Conservation (phyloP, 1,140 invertebrate species). For the Drosophila baimaii region DNA sequence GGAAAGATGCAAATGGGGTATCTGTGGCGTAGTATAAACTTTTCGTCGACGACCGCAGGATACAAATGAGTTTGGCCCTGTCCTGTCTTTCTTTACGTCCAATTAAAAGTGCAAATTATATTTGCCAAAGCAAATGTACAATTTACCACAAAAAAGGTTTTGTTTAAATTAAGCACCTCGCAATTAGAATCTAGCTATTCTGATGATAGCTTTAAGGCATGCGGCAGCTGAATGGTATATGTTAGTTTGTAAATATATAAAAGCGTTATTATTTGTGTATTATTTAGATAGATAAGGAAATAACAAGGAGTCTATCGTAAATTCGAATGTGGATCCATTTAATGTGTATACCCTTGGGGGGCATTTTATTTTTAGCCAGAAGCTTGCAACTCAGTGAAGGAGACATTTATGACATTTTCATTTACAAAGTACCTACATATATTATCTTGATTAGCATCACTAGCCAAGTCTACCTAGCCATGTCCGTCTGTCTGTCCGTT, state of each 20-base stretch:
- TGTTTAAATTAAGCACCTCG: neutral
- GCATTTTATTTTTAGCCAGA: no score
- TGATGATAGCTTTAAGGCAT: neutral
- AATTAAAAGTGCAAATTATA: slow-evolving; percentile 7
- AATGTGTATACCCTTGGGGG: no score
- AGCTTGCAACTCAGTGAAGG: no score
- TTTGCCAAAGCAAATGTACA: neutral
- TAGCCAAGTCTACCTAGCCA: no score
- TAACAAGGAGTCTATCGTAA: neutral
- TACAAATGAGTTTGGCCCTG: neutral
- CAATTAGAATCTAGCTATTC: no score
- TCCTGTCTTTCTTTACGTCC: neutral
- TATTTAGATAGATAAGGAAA: neutral
- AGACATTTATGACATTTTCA: no score
- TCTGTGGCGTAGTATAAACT: neutral
- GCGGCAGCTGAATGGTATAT: neutral
- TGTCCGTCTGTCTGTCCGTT: no score
- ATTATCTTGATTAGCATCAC: no score
- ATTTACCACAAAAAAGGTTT: neutral
- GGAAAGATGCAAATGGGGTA: neutral
- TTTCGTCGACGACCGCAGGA: neutral
- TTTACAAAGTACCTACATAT: no score
- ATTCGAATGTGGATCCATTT: neutral
- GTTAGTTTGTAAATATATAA: no score
- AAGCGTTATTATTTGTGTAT: no score